Evolutionary conservation across 1,140 invertebrate species (phyloP), one percentile per base, ranked within the genome.

Genomic region (Drosophila elegans): DNA sequence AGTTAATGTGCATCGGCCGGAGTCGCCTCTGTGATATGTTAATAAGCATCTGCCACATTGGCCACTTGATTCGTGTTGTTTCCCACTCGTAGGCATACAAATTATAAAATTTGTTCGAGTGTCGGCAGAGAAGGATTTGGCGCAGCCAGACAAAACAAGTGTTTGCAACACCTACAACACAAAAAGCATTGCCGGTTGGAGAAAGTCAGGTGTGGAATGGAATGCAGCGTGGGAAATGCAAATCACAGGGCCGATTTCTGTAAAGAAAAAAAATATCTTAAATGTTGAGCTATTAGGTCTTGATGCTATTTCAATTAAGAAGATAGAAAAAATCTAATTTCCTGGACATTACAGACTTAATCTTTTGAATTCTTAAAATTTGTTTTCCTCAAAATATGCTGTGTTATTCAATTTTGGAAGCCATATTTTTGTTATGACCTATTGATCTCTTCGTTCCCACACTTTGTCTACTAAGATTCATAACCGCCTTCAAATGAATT

Each of bases 101-200:
- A 85, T 84, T 77, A 80, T 84, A 79, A 74, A 76, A 63, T 78
- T 72, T 63, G 54, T 78, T 59, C 64, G 63, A 69, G 46, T 57
- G 29, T 25, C 74, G 42, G 42, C 5, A 16, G 57, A 32, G 29
- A 32, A 56, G 72, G 77, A 64, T 72, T 78, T 56, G 75, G 74
- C 59, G 78, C 64, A 81, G 62, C 32, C 46, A 44, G 42, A 34
- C 54, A 53, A 56, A 85, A 85, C 84, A 89, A 89, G 84, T 89
- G 84, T 80, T 89, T 74, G 80, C 66, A 84, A 89, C 84, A 89
- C 84, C 84, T 89, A 89, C 84, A 89, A 83, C 75, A 55, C 32
- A 42, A 68, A n/a, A 49, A 9, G 11, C 3, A 29, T 32, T 16
- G 45, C 61, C 74, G 74, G 38, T 49, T 45, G 74, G 74, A 32